These are phyloP conservation scores for Pheucticus melanocephalus DNA, from an alignment of 2,113 vertebrate species.

Conservation along the genomic window DNA sequence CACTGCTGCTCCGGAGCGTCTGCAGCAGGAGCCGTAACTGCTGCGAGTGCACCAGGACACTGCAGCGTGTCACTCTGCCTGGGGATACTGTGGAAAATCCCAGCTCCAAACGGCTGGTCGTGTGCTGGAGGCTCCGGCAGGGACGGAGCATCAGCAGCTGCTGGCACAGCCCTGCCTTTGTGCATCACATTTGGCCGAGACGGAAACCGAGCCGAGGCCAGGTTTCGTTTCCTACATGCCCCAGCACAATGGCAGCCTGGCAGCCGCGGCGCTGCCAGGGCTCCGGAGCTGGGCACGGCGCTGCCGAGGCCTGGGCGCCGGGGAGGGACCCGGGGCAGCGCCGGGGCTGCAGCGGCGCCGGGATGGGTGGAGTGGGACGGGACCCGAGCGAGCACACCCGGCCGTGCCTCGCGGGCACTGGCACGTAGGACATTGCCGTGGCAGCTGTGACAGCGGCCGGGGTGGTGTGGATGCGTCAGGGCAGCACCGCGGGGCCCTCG, in stretches of 20 bases:
- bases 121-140: constrained; percentile 40
- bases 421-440: neutral
- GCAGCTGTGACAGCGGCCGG: neutral
- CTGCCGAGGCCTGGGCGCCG: rapidly evolving
- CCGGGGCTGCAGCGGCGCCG: rapidly evolving
- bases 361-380: rapidly evolving
- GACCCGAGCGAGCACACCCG: rapidly evolving
- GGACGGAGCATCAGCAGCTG: constrained; percentile 42
- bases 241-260: neutral
- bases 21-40: neutral
- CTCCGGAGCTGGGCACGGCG: neutral
- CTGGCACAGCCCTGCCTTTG: constrained; percentile 60
- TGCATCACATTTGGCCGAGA: constrained; percentile 56
- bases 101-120: constrained; percentile 21
- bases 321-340: neutral
- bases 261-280: rapidly evolving
- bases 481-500: neutral
- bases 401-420: neutral
- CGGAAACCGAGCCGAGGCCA: constrained; percentile 11
- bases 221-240: neutral
- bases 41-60: constrained; percentile 43
- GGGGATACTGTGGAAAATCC: constrained; percentile 63
- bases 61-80: constrained; percentile 55
- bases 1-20: neutral
- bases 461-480: neutral